Evolutionary conservation across 2,888 invertebrate genomes (phyloP).

Genomic region (Barypeithes pellucidus): DNA sequence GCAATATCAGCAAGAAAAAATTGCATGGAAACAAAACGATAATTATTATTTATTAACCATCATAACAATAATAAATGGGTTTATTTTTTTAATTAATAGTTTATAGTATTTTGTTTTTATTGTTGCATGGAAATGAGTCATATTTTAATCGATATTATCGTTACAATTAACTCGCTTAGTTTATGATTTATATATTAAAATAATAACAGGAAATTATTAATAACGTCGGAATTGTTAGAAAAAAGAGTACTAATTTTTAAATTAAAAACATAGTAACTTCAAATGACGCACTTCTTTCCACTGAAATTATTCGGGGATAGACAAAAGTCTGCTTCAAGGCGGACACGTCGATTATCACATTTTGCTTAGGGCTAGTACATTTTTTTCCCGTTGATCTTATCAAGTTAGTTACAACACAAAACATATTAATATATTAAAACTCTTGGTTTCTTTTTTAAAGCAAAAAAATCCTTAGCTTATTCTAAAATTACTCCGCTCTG

Average conservation of each 20-base stretch:
- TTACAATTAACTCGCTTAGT: neutral
- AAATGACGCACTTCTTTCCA: too few relatives aligned
- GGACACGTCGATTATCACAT: too few relatives aligned
- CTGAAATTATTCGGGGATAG: too few relatives aligned
- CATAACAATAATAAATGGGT: neutral
- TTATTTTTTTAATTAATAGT: neutral
- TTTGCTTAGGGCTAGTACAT: too few relatives aligned
- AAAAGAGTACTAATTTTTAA: too few relatives aligned
- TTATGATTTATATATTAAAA: conserved; percentile 1
- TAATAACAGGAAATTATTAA: too few relatives aligned
- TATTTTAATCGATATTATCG: neutral
- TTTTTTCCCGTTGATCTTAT: too few relatives aligned
- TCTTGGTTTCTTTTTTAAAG: neutral
- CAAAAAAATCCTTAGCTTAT: neutral
- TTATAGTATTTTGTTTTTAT: conserved; percentile 8
- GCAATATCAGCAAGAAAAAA: conserved; percentile 17
- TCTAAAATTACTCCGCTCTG: neutral
- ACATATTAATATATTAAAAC: too few relatives aligned
- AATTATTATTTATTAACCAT: neutral
- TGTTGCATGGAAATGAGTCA: conserved; percentile 21
- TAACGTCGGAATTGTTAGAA: too few relatives aligned
- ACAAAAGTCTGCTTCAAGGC: too few relatives aligned
- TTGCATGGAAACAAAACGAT: neutral
- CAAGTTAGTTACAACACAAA: too few relatives aligned
- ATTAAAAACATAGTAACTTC: too few relatives aligned